Percentiles rank a stretch among this genome's conserved stretches.
phyloP scores from a whole-genome alignment of 2,113 vertebrate species.

The Siphamia tubifer region DNA sequence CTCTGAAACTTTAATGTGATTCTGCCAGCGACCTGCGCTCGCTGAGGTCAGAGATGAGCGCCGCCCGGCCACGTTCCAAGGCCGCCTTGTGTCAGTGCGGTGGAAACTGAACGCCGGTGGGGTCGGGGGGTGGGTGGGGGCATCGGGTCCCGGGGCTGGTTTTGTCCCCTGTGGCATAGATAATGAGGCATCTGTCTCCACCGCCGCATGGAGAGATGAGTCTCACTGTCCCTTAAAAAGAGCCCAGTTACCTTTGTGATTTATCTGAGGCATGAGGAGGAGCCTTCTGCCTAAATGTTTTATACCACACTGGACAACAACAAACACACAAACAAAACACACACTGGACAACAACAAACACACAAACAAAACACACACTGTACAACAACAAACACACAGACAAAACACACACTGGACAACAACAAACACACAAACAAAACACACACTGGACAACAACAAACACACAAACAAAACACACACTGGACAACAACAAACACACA shows the following conservation, averaged over 20 bases:
- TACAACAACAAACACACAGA: too few species aligned
- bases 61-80: slow-evolving; percentile 43
- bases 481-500: too few species aligned
- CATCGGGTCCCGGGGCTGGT: slow-evolving; percentile 42
- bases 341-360: too few species aligned
- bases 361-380: too few species aligned
- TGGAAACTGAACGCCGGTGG: slow-evolving; percentile 71
- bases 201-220: slow-evolving; percentile 54
- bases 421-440: too few species aligned
- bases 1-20: slow-evolving; percentile 82
- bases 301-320: slow-evolving; percentile 44
- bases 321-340: too few species aligned
- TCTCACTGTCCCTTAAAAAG: slow-evolving; percentile 67
- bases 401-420: too few species aligned
- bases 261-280: slow-evolving; percentile 52
- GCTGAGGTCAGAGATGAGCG: slow-evolving; percentile 80
- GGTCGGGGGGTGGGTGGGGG: slow-evolving; percentile 43
- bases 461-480: too few species aligned
- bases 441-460: too few species aligned
- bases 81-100: slow-evolving; percentile 46
- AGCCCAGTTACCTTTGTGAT: slow-evolving; percentile 75
- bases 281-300: slow-evolving; percentile 67
- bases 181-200: slow-evolving; percentile 79
- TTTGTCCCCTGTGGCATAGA: slow-evolving; percentile 66
- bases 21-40: slow-evolving; percentile 69